Base-by-base conservation (phyloP, 2,888 invertebrate species). In the Petrolisthes manimaculis region DNA sequence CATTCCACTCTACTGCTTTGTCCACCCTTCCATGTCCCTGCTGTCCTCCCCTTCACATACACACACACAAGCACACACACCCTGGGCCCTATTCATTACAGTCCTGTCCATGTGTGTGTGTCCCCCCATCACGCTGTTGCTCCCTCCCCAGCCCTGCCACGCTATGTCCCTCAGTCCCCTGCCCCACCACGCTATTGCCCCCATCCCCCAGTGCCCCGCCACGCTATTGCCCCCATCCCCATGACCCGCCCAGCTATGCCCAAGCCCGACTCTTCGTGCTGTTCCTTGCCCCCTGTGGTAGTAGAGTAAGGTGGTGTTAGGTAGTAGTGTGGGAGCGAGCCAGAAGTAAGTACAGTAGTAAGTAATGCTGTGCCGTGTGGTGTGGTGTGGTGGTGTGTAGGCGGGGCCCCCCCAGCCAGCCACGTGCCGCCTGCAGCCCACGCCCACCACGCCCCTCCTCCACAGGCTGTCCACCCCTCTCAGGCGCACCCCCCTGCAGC, bases 361-460 rank as follows among this genome's bases (percentile, higher is more conserved):
- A 37, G 37, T 37, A 37, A 37, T 37, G 37, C 37, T 37, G 37
- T 37, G 37, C 37, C 37, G 37, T 37, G 37, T 37, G 37, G 37
- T 37, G 37, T 37, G 37, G 37, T 37, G 37, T 82, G 86, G 84
- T 75, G 74, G 75, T 54, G 24, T 67, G n/a, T 88, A 88, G 91
- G 86, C 67, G 91, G 87, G 67, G 86, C 86, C 78, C 89, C 83
- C 71, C 74, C 87, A 75, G 81, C 84, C 81, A 86, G 82, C 82
- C 91, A 89, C 86, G 86, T 86, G 84, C 87, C 91, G 78, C 89
- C 90, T 54, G 89, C 88, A 82, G 89, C 89, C 86, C 91, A 89
- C 88, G 87, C 80, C 67, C 91, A 87, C 86, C 91, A 86, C 84
- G 83, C 84, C 78, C 89, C 83, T 77, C 87, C 89, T 81, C 84